A percentile compares a stretch with the other conserved stretches of the same genome.
Conservation (phyloP, 2,797 vertebrate species). For the Vireo griseus region DNA sequence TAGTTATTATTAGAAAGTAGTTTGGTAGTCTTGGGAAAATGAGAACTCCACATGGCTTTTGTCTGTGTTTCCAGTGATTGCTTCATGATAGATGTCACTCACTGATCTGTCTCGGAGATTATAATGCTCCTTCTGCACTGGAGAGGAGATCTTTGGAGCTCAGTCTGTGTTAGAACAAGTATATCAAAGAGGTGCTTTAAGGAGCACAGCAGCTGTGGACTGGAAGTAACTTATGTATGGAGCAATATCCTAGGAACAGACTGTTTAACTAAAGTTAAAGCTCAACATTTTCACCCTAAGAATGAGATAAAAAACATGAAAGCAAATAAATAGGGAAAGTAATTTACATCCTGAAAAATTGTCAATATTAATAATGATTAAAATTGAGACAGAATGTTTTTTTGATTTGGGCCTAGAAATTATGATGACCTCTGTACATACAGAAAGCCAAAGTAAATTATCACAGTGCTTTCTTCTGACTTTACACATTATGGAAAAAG, state of each 20-base stretch:
- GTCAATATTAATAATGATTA: neutral
- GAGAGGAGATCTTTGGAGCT: neutral
- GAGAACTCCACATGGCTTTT: neutral
- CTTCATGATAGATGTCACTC: neutral
- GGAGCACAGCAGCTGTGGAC: neutral
- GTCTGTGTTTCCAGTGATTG: neutral
- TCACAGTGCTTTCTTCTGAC: neutral
- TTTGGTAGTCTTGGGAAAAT: neutral
- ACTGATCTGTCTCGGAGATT: neutral
- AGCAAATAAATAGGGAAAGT: neutral
- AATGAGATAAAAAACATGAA: neutral
- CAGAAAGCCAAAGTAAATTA: neutral
- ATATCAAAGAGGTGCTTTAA: neutral
- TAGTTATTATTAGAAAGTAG: neutral
- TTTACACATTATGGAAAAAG: neutral
- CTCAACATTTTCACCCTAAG: neutral
- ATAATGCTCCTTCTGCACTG: neutral
- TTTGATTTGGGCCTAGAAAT: neutral
- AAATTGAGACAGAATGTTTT: neutral
- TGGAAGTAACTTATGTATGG: neutral
- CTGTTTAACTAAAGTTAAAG: neutral
- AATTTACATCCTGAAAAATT: neutral
- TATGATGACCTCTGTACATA: neutral
- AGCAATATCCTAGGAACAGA: neutral
- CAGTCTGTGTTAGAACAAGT: neutral